Base-by-base conservation (phyloP, 2,113 vertebrate species). In the Misgurnus anguillicaudatus region DNA sequence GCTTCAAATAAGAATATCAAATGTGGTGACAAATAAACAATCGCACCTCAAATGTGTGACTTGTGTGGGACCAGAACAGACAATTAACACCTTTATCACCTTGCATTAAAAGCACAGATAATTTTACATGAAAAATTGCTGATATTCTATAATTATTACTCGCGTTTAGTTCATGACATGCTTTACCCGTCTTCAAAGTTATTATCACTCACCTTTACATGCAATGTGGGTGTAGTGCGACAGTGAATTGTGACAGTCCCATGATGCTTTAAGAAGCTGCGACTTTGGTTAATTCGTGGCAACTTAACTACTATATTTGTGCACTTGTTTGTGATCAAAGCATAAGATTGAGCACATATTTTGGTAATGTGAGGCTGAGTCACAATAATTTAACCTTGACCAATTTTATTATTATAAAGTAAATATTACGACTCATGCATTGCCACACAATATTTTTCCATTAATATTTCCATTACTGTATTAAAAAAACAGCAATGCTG, bases 401-500 rank as follows among this genome's bases (percentile, higher is more conserved):
- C 4, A 1, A 24, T 45, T 90, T 88, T 86, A 89, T 91, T 88
- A 89, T 82, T 83, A 87, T 83, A 84, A 89, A 76, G 86, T 77
- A 86, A 89, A 86, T 66, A 86, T 82, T 84, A 84, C 86, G 7
- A 79, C 86, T 85, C 87, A 86, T 74, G 77, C 19, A 82, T 73
- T 82, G 63, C 69, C 66, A 74, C 81, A 78, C 24, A 31, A 86
- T 89, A 89, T 87, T 91, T 89, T 81, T 72, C 87, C 78, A 71
- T 81, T 90, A 89, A 90, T 90, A 84, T 87, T 85, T 85, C 84
- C 86, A 89, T 90, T 91, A 87, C 88, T 89, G 87, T 83, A 87
- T 84, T 89, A 87, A 83, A 87, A 89, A 79, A 81, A 78, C 80
- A 85, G 75, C 84, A 85, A 89, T 88, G 86, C 79, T 86, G 51